Percentiles rank a stretch among this genome's conserved stretches.
These are phyloP conservation scores for Tromatobia lineatoria DNA, from an alignment of 2,888 invertebrate species.

Conservation along the genomic window DNA sequence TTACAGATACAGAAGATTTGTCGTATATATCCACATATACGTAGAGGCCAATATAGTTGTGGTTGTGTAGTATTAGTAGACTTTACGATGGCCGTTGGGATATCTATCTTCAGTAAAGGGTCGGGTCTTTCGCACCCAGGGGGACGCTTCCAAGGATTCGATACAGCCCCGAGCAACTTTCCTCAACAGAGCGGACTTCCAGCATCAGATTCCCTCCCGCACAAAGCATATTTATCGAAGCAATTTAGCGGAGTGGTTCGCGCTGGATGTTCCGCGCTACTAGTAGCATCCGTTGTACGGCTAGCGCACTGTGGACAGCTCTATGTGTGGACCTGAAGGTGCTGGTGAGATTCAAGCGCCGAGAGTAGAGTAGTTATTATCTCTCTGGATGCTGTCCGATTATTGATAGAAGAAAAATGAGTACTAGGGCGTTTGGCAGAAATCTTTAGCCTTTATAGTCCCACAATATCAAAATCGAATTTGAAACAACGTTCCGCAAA, in stretches of 20 bases:
- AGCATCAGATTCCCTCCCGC: background rate
- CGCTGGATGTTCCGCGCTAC: slow-evolving; percentile 1
- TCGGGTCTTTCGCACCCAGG: slow-evolving; percentile 34
- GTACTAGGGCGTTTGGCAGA: too few species aligned
- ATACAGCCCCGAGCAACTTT: slow-evolving; percentile 27
- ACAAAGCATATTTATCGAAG: slow-evolving; percentile 51
- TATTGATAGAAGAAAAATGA: slow-evolving; percentile 27
- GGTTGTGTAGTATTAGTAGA: slow-evolving; percentile 12
- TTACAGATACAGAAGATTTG: too few species aligned
- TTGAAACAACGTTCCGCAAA: too few species aligned
- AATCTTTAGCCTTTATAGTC: too few species aligned
- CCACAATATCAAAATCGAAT: too few species aligned
- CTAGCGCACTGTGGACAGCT: background rate
- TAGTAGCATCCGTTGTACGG: slow-evolving; percentile 1
- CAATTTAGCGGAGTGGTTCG: slow-evolving; percentile 49
- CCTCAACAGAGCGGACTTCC: background rate
- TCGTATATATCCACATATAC: background rate
- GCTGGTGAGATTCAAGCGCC: slow-evolving; percentile 12
- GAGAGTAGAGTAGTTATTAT: slow-evolving; percentile 23
- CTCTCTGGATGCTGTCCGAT: slow-evolving; percentile 13
- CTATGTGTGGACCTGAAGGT: background rate
- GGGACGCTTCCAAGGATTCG: slow-evolving; percentile 31
- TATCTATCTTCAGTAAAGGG: slow-evolving; percentile 33
- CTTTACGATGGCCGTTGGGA: slow-evolving; percentile 18
- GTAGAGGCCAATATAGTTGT: background rate